Conservation (phyloP, 2,797 vertebrate genomes). For the Erpetoichthys calabaricus region DNA sequence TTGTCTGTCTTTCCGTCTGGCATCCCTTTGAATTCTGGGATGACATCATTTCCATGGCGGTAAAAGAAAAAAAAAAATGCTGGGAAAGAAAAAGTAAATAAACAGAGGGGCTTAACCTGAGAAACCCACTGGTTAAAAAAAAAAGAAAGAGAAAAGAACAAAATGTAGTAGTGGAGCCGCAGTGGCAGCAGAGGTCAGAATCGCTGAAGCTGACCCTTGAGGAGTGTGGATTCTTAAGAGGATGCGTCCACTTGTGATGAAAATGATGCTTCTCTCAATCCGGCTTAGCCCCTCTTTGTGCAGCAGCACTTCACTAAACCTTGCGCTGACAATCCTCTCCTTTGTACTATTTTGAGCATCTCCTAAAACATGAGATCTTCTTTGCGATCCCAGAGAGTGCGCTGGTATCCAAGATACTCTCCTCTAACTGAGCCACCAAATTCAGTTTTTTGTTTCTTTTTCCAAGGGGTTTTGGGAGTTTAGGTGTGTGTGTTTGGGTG, state of each 20-base stretch:
- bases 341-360: conserved; percentile 11
- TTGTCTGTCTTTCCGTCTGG: too few species aligned
- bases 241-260: conserved; percentile 6
- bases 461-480: too few species aligned
- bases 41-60: too few species aligned
- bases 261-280: conserved; percentile 11
- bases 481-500: too few species aligned
- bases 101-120: too few species aligned
- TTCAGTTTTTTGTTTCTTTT: too few species aligned
- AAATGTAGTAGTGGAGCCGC: too few species aligned
- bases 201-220: conserved; percentile 3
- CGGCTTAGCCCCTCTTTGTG: conserved; percentile 11
- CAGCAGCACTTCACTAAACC: conserved; percentile 11
- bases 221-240: conserved; percentile 14
- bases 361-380: background rate
- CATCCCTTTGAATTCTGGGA: too few species aligned
- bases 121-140: too few species aligned
- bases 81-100: too few species aligned
- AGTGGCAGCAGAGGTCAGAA: background rate
- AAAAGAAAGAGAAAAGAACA: too few species aligned
- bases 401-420: background rate
- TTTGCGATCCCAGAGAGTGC: background rate
- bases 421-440: background rate
- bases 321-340: conserved; percentile 12
- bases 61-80: too few species aligned